phyloP scores from a whole-genome alignment of 2,797 vertebrate species.

The Mus spretus region DNA sequence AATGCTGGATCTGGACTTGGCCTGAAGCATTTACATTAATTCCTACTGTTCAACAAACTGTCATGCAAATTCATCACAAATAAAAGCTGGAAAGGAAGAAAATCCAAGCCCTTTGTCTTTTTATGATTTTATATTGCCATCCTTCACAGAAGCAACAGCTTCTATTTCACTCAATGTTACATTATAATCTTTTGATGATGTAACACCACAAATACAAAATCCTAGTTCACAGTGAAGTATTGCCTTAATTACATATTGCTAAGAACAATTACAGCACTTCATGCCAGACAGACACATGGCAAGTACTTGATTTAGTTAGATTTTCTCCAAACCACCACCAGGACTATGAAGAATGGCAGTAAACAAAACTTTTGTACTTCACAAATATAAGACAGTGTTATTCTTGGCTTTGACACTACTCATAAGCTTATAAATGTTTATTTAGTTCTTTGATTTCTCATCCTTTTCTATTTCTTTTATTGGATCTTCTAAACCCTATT shows the following conservation, averaged over 20 bases:
- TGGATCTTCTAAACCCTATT: background rate
- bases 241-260: background rate
- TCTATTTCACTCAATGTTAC: slow-evolving; percentile 8
- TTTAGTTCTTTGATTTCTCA: background rate
- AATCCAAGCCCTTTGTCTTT: background rate
- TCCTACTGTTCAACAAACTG: background rate
- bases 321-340: background rate
- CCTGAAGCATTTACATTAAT: slow-evolving; percentile 8
- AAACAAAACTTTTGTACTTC: slow-evolving; percentile 14
- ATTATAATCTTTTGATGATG: slow-evolving; percentile 12
- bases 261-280: background rate
- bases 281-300: background rate
- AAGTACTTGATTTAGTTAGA: background rate
- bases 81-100: slow-evolving; percentile 12
- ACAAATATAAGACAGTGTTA: background rate
- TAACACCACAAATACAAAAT: slow-evolving; percentile 12
- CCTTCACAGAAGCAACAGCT: background rate
- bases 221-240: background rate
- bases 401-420: background rate
- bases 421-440: background rate
- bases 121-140: background rate
- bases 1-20: slow-evolving; percentile 30
- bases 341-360: background rate
- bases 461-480: background rate
- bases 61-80: background rate